phyloP scores from a whole-genome alignment of 2,113 vertebrate species.

The Psilopsiagon aurifrons region DNA sequence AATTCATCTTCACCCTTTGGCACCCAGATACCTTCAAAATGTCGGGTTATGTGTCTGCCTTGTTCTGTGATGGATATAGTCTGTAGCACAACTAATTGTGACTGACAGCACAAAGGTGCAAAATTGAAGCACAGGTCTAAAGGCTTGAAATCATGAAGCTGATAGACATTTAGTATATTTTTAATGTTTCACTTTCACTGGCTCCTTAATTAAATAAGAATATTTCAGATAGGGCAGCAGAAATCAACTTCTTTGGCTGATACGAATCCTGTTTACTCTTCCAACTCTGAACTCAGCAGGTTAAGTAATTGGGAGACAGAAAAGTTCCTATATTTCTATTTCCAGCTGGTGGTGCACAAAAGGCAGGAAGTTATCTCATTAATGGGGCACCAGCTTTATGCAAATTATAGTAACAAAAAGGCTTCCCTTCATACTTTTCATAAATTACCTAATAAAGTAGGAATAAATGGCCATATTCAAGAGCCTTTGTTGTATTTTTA shows the following conservation, averaged over 20 bases:
- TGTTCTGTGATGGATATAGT: not conserved
- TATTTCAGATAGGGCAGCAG: slow-evolving; percentile 65
- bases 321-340: slow-evolving; percentile 86
- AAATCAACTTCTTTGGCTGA: slow-evolving; percentile 77
- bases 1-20: slow-evolving; percentile 34
- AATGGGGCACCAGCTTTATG: slow-evolving; percentile 88
- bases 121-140: not conserved
- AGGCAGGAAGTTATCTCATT: slow-evolving; percentile 89
- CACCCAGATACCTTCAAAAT: slow-evolving; percentile 5
- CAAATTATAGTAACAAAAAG: slow-evolving; percentile 86
- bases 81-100: slow-evolving; percentile 53
- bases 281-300: slow-evolving; percentile 89
- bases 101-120: slow-evolving; percentile 62
- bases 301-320: slow-evolving; percentile 85
- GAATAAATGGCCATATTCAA: slow-evolving; percentile 88
- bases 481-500: slow-evolving; percentile 88
- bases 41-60: not conserved
- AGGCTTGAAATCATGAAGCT: not conserved
- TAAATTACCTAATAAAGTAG: slow-evolving; percentile 89
- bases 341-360: slow-evolving; percentile 86
- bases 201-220: slow-evolving; percentile 70
- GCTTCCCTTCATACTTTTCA: slow-evolving; percentile 86
- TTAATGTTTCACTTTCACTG: slow-evolving; percentile 24
- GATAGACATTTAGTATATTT: slow-evolving; percentile 32
- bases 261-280: slow-evolving; percentile 81